A percentile compares a stretch with the other conserved stretches of the same genome.
Conservation (phyloP, 2,888 invertebrate species). For the Neoascia interrupta region DNA sequence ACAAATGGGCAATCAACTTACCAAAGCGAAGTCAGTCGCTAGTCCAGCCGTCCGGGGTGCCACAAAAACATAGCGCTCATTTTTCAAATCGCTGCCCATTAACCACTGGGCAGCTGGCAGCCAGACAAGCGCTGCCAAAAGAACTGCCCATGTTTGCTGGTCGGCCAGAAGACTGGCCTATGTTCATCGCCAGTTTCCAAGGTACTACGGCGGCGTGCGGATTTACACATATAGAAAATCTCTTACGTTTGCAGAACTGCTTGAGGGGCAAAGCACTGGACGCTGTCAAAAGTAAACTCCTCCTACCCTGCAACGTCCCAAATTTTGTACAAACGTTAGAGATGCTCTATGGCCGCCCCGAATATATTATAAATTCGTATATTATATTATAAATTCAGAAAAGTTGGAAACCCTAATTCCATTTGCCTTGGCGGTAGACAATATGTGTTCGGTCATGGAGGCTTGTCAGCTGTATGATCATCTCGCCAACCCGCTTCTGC, state of each 20-base stretch:
- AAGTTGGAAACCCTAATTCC: background rate
- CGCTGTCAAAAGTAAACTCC: background rate
- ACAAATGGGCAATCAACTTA: too few species aligned
- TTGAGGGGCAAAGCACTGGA: slow-evolving; percentile 1
- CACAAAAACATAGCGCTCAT: too few species aligned
- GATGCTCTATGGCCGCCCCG: background rate
- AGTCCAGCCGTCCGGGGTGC: too few species aligned
- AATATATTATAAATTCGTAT: background rate
- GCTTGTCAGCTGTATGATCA: background rate
- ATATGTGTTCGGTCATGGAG: too few species aligned
- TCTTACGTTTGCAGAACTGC: slow-evolving; percentile 5
- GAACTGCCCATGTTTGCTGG: slow-evolving; percentile 54
- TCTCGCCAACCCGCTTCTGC: background rate
- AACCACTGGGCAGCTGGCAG: background rate
- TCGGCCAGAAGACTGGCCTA: slow-evolving; percentile 51
- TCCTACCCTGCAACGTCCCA: background rate
- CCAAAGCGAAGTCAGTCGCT: too few species aligned
- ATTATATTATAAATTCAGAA: background rate
- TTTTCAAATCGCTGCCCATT: too few species aligned
- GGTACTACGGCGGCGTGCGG: slow-evolving; percentile 52
- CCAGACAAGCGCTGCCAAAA: slow-evolving; percentile 54
- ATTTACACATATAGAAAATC: too few species aligned
- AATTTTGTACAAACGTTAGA: background rate
- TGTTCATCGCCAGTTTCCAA: slow-evolving; percentile 57
- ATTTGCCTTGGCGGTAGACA: background rate